phyloP scores from a whole-genome alignment of 2,888 invertebrate species.

The Microdon myrmicae region DNA sequence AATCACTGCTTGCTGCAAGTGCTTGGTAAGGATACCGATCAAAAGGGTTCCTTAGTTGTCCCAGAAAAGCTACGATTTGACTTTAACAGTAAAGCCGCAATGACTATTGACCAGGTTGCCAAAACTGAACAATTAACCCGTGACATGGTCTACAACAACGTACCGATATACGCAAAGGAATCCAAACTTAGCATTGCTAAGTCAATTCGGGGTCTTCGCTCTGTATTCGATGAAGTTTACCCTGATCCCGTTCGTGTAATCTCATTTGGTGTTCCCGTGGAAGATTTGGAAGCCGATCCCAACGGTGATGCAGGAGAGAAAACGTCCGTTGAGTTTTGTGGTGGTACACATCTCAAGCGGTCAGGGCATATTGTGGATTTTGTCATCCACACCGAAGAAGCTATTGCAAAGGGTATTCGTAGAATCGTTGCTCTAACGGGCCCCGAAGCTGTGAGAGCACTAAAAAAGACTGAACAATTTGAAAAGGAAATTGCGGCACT shows the following conservation, averaged over 20 bases:
- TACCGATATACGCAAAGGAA: conserved; percentile 88
- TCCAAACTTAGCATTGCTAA: conserved; percentile 86
- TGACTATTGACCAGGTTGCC: conserved; percentile 89
- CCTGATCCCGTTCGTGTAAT: conserved; percentile 96
- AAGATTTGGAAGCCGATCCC: conserved; percentile 87
- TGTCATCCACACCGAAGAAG: conserved; percentile 97
- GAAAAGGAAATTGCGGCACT: conserved; percentile 79
- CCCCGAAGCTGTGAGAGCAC: conserved; percentile 88
- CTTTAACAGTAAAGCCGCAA: conserved; percentile 93
- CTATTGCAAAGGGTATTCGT: conserved; percentile 97
- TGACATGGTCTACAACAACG: conserved; percentile 79
- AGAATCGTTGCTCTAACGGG: conserved; percentile 97
- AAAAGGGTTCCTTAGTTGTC: conserved; percentile 96
- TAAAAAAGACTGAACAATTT: conserved; percentile 81
- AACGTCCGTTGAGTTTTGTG: conserved; percentile 99
- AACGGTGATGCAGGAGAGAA: conserved; percentile 79
- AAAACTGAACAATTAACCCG: conserved; percentile 84
- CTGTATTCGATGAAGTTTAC: conserved; percentile 99
- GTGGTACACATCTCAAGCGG: conserved; percentile 93
- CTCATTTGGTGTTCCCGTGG: conserved; percentile 92
- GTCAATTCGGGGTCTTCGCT: conserved; percentile 89
- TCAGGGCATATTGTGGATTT: conserved; percentile 95
- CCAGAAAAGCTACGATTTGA: conserved; percentile 97
- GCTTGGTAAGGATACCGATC: conserved; percentile 90
- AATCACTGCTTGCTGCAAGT: conserved; percentile 94